phyloP scores from a whole-genome alignment of 37 sponge, comb jelly and placozoan species.

The Haliclona indistincta region DNA sequence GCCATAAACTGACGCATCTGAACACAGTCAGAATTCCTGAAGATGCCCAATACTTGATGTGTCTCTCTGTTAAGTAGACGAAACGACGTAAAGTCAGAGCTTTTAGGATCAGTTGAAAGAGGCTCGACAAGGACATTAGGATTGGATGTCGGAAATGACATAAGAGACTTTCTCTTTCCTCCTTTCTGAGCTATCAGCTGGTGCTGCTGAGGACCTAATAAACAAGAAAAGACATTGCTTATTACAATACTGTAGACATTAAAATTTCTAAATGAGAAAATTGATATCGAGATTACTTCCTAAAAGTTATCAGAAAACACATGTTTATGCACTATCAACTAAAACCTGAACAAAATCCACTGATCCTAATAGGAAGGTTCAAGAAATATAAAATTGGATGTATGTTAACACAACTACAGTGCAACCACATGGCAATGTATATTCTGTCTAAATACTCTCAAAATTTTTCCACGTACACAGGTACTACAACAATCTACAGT shows the following conservation, averaged over 20 bases:
- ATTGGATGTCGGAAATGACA: constrained; percentile 29
- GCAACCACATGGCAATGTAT: too few species aligned
- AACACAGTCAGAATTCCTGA: constrained; percentile 48
- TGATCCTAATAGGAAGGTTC: too few species aligned
- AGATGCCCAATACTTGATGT: constrained; percentile 26
- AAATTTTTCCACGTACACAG: too few species aligned
- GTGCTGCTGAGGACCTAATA: constrained; percentile 25
- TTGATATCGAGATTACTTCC: too few species aligned
- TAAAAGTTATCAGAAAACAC: too few species aligned
- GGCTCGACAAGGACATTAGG: constrained; percentile 45
- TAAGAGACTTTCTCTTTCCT: constrained; percentile 1
- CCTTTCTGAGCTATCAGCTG: constrained; percentile 12
- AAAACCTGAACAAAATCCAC: too few species aligned
- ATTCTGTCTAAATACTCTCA: too few species aligned
- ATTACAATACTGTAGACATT: too few species aligned
- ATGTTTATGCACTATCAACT: neutral
- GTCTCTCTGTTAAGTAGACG: constrained; percentile 31
- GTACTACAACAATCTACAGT: too few species aligned
- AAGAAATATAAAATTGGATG: too few species aligned
- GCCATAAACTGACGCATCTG: constrained; percentile 49
- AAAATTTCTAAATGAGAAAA: too few species aligned
- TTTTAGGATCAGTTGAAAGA: constrained; percentile 52
- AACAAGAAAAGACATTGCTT: neutral
- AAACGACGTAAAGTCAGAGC: constrained; percentile 62
- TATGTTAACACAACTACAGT: too few species aligned